Percentiles rank a stretch among this genome's conserved stretches.
phyloP scores from a whole-genome alignment of 2,113 vertebrate genomes.

The Plectropomus leopardus region DNA sequence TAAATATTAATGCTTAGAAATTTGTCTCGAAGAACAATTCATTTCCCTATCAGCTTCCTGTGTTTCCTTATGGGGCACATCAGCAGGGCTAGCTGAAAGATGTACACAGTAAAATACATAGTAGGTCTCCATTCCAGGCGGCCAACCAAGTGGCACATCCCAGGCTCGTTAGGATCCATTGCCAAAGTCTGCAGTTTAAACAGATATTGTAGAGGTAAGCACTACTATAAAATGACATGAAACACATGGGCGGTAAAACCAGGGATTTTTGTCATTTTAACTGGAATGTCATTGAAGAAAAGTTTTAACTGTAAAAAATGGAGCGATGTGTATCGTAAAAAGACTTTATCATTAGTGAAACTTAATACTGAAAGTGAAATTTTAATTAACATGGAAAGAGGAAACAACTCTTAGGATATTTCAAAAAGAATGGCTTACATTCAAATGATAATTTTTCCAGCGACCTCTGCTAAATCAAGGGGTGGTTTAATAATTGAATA shows the following conservation, averaged over 20 bases:
- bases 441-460: neutral
- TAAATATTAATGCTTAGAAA: too few relatives aligned
- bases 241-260: neutral
- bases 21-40: too few relatives aligned
- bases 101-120: too few relatives aligned
- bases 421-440: slow-evolving; percentile 5
- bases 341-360: neutral
- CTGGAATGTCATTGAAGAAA: neutral
- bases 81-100: neutral
- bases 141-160: neutral
- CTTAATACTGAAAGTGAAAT: neutral
- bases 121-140: neutral
- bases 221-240: neutral
- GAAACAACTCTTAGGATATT: neutral
- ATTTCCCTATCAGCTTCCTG: neutral
- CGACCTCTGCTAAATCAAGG: neutral
- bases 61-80: neutral
- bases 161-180: neutral
- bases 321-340: neutral
- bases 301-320: neutral
- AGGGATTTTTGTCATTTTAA: neutral
- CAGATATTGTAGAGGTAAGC: neutral
- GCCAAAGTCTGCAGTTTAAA: neutral
- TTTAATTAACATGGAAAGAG: slow-evolving; percentile 6
- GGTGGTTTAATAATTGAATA: slow-evolving; percentile 55